Evolutionary conservation across 2,888 invertebrate genomes (phyloP), one percentile per base, ranked within the genome.

Genomic region (Dorcus hopei): DNA sequence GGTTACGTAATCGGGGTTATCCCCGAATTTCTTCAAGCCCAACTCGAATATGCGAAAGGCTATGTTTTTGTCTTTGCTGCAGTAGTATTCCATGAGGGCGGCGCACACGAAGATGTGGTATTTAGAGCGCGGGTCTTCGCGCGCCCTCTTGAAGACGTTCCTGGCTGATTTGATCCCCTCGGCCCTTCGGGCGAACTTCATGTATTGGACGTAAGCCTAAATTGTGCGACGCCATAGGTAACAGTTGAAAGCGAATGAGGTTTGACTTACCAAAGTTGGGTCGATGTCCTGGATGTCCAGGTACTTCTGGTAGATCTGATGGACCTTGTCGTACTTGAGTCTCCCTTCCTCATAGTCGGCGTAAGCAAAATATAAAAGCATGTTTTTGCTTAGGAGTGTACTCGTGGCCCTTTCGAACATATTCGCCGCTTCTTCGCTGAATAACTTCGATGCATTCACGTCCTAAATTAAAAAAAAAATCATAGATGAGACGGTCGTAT

Each of bases 1-100:
- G 64, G 95, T 83, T 57, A 97, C 91, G 72, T 97, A 99, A 68
- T 97, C 97, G 0, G 97, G 95, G 72, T 93, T 91, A 69, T 95
- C 92, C 0, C 93, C 91, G 78, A 95, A 99, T 76, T 97, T 97
- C 80, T 98, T 99, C 52, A 99, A 81, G 0, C 99, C 99, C 54
- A 99, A 81, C 77, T 99, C 98, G 80, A 99, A 99, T 68, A 97
- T 96, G 59, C 95, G 84, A 79, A 96, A 95, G 0, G 97, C 97
- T 55, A 97, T 94, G 75, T 94, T 95, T 78, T 95, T 94, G 79
- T 97, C 97, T 79, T 99, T 99, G 41, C 94, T 96, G 76, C 98
- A 98, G 74, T 97, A 98, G 78, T 98, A 99, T 78, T 99, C 99
- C 97, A 99, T 98, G 0, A 97, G 82, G 0, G 99, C 97, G 0